These are phyloP conservation scores for Petroica traversi DNA, from an alignment of 2,113 vertebrate species.

Conservation along the genomic window DNA sequence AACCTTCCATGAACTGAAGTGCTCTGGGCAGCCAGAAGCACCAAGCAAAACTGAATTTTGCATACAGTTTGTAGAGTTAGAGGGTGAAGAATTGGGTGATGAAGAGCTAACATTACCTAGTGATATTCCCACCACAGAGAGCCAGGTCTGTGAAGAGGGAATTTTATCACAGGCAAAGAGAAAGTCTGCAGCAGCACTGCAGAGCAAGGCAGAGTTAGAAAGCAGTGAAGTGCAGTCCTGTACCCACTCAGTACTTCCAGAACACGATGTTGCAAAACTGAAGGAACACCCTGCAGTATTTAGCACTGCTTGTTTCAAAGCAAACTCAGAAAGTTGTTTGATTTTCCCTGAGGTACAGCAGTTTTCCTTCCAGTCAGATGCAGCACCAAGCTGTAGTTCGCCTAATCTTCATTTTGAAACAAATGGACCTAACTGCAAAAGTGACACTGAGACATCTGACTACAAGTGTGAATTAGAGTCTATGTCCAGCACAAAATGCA, in stretches of 20 bases:
- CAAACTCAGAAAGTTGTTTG: constrained; percentile 64
- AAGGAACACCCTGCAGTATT: background rate
- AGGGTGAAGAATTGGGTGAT: background rate
- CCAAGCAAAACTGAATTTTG: background rate
- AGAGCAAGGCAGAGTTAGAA: background rate
- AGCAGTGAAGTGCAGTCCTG: background rate
- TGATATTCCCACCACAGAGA: background rate
- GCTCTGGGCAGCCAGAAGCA: background rate
- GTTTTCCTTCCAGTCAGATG: background rate
- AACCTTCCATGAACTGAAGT: background rate
- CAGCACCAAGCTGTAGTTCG: constrained; percentile 54
- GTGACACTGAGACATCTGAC: background rate
- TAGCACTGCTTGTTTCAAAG: constrained; percentile 15
- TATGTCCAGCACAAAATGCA: constrained; percentile 5
- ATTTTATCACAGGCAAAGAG: background rate
- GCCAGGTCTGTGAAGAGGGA: background rate
- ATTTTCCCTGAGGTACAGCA: background rate
- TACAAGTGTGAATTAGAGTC: background rate
- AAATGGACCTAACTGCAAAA: background rate
- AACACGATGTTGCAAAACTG: background rate
- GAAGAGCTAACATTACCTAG: background rate
- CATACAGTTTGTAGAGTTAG: background rate
- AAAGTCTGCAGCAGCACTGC: background rate
- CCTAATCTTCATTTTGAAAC: constrained; percentile 58
- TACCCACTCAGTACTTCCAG: background rate